phyloP scores from a whole-genome alignment of 2,113 vertebrate genomes.

The Urocitellus parryii region DNA sequence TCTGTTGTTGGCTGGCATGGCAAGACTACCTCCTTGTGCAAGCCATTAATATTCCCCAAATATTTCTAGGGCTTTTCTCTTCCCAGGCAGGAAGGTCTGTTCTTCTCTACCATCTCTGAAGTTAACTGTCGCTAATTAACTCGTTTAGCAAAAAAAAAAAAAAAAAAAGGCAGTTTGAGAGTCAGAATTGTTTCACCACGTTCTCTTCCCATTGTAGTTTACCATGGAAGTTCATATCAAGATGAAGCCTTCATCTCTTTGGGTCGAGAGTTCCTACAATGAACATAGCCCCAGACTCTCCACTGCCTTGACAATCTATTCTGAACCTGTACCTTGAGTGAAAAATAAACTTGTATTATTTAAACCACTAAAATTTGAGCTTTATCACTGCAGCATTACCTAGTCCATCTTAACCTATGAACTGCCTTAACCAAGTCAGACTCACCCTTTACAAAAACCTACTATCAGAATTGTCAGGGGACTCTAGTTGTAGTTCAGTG shows the following conservation, averaged over 20 bases:
- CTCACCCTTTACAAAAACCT: neutral
- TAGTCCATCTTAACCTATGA: neutral
- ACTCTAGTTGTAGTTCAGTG: too few relatives aligned
- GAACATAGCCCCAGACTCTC: neutral
- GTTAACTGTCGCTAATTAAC: neutral
- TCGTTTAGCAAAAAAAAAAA: neutral
- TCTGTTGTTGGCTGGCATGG: neutral
- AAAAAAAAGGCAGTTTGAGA: neutral
- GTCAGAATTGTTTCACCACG: neutral
- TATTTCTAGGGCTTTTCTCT: neutral
- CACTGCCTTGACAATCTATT: neutral
- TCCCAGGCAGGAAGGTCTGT: neutral
- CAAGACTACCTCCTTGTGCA: neutral
- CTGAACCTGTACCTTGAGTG: neutral
- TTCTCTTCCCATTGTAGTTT: neutral
- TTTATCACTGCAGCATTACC: neutral
- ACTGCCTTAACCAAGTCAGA: neutral
- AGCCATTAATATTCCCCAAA: neutral
- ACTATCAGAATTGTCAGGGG: neutral
- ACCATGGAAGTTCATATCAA: neutral
- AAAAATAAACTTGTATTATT: neutral
- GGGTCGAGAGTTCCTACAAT: neutral
- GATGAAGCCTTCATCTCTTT: neutral
- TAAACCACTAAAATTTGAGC: neutral
- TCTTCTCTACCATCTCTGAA: neutral